A percentile compares a stretch with the other conserved stretches of the same genome.
These are phyloP conservation scores for Heterocephalus glaber DNA, from an alignment of 2,113 vertebrate species.

Conservation along the genomic window DNA sequence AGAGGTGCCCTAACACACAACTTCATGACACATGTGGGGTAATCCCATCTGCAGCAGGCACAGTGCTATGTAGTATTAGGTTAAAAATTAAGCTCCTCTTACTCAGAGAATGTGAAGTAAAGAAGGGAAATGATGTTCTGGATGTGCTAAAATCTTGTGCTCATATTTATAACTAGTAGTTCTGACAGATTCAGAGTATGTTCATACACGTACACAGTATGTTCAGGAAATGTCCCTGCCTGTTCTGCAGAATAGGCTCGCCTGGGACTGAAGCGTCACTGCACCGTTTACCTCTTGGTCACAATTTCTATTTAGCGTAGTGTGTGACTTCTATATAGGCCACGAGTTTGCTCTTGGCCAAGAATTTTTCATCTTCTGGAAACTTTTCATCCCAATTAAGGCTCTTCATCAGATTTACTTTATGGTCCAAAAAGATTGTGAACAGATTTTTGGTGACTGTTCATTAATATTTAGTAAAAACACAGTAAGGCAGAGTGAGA, in stretches of 20 bases:
- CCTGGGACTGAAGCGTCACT: not conserved
- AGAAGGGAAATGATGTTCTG: conserved; percentile 25
- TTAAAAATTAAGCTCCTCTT: conserved; percentile 33
- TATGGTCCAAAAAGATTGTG: not conserved
- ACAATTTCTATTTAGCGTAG: not conserved
- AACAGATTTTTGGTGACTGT: not conserved
- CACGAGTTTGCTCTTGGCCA: not conserved
- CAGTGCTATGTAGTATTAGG: not conserved
- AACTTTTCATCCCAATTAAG: conserved; percentile 28
- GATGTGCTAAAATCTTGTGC: not conserved
- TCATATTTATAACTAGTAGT: conserved; percentile 1
- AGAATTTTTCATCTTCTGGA: conserved; percentile 14
- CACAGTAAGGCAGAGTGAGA: not conserved
- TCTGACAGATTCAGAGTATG: not conserved
- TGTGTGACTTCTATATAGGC: not conserved
- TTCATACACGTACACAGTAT: not conserved
- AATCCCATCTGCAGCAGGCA: conserved; percentile 4
- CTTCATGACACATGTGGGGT: not conserved
- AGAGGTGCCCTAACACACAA: not conserved
- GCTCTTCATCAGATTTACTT: conserved; percentile 26
- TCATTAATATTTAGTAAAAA: conserved; percentile 32
- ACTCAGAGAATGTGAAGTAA: not conserved
- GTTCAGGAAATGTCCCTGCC: not conserved
- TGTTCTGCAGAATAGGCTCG: not conserved
- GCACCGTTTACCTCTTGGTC: not conserved